These are phyloP conservation scores for fruit fly (Drosophila melanogaster) DNA, from an alignment of 1,140 invertebrate genomes.

Conservation along the genomic window DNA sequence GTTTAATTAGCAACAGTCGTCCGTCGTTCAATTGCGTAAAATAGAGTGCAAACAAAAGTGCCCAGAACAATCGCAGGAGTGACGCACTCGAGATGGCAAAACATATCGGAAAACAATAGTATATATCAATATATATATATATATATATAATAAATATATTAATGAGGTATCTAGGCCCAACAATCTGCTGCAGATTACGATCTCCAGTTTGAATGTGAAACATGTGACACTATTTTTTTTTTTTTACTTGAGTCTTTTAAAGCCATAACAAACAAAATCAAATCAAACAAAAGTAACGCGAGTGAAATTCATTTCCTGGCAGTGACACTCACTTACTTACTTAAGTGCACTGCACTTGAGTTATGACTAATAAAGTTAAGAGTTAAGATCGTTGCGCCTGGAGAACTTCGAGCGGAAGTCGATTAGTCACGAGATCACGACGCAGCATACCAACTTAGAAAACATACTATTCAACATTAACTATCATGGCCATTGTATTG, in stretches of 20 bases:
- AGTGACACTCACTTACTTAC: slow-evolving; percentile 30
- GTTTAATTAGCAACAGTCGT: slow-evolving; percentile 42
- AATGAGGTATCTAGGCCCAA: slow-evolving; percentile 1
- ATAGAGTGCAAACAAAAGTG: slow-evolving; percentile 35
- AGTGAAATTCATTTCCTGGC: slow-evolving; percentile 39
- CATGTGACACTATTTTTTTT: slow-evolving; percentile 27
- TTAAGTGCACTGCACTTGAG: slow-evolving; percentile 25
- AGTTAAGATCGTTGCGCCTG: not conserved
- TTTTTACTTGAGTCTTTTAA: slow-evolving; percentile 6
- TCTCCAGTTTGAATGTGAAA: not conserved
- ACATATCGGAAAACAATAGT: no score
- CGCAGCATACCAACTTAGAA: not conserved
- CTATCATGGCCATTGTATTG: no score
- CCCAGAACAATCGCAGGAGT: slow-evolving; percentile 15
- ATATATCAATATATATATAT: no score
- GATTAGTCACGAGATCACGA: not conserved
- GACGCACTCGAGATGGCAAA: slow-evolving; percentile 8
- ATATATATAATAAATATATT: not conserved
- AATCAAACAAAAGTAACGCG: not conserved
- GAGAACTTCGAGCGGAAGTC: not conserved
- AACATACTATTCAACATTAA: no score
- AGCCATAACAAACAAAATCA: slow-evolving; percentile 30
- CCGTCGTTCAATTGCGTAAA: slow-evolving; percentile 50
- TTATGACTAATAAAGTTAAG: slow-evolving; percentile 18
- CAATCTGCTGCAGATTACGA: slow-evolving; percentile 4